phyloP scores from a whole-genome alignment of 2,888 invertebrate species.

The Yponomeuta sedellus region DNA sequence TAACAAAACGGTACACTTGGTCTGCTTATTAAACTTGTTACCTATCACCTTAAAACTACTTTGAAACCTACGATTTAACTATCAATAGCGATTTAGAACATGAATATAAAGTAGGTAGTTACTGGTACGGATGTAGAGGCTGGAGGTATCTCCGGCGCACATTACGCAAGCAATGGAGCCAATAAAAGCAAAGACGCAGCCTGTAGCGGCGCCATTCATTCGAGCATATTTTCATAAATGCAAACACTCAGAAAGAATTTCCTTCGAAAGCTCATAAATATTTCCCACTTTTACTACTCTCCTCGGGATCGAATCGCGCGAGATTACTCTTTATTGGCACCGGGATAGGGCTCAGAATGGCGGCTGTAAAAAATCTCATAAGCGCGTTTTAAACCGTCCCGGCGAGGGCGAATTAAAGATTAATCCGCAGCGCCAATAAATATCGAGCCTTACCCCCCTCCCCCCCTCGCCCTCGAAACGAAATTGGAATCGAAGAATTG shows the following conservation, averaged over 20 bases:
- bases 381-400: constrained; percentile 66
- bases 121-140: no score
- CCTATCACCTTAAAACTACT: no score
- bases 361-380: constrained; percentile 39
- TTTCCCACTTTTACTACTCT: constrained; percentile 69
- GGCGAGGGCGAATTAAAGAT: constrained; percentile 64
- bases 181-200: constrained; percentile 21
- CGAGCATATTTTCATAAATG: constrained; percentile 76
- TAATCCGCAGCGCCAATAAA: constrained; percentile 71
- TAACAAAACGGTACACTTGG: no score
- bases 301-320: constrained; percentile 26
- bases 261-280: constrained; percentile 75
- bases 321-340: constrained; percentile 32
- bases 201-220: constrained; percentile 50
- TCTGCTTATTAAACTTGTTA: no score
- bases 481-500: constrained; percentile 72
- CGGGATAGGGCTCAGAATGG: constrained; percentile 31
- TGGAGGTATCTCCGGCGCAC: neutral
- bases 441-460: constrained; percentile 31
- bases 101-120: neutral
- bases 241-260: constrained; percentile 75
- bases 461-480: constrained; percentile 35
- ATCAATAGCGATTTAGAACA: neutral
- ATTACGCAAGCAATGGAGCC: neutral
- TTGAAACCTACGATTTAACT: no score